Base-by-base conservation (phyloP, 2,797 vertebrate species). In the Echeneis naucrates region DNA sequence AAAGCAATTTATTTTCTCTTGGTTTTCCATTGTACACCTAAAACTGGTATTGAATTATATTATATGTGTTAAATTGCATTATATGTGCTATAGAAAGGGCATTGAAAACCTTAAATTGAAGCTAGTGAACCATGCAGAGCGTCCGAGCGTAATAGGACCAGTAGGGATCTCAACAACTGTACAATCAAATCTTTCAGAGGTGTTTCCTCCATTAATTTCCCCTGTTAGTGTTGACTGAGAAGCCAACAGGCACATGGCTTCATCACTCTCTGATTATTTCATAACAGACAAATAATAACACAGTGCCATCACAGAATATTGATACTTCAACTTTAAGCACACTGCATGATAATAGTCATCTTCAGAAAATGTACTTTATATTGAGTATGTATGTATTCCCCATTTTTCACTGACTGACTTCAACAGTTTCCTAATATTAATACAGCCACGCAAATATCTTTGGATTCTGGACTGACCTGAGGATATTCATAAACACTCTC, bases 181-280 rank as follows among this genome's bases (percentile, higher is more conserved):
- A n/a, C n/a, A n/a, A n/a, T n/a, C n/a, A 32, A 59, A 58, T 35
- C 27, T 44, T 11, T 26, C 8, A 4, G 44, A 44, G n/a, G 40
- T 47, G 27, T 14, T 24, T 30, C 16, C n/a, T 40, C 6, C 5
- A 19, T 50, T 50, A 10, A 35, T 23, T 51, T 26, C 17, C 51
- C 35, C 23, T 42, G 12, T 67, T 54, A 32, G n/a, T 42, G 52
- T 47, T 19, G 53, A 37, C 38, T 47, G 47, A 58, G 32, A 47
- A 30, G 16, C 54, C 23, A 30, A 24, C n/a, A 1, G 30, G 47
- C 16, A 24, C 56, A 8, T 4, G 32, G 4, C 23, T 5, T 71
- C 57, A 13, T 62, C 32, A 4, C 12, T 47, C 21, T 32, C 51
- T 38, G 40, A 37, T 54, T 6, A 24, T 33, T 32, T 42, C 47